Evolutionary conservation across 2,113 vertebrate genomes (phyloP), one percentile per base, ranked within the genome.

Genomic region (Caracal caracal): DNA sequence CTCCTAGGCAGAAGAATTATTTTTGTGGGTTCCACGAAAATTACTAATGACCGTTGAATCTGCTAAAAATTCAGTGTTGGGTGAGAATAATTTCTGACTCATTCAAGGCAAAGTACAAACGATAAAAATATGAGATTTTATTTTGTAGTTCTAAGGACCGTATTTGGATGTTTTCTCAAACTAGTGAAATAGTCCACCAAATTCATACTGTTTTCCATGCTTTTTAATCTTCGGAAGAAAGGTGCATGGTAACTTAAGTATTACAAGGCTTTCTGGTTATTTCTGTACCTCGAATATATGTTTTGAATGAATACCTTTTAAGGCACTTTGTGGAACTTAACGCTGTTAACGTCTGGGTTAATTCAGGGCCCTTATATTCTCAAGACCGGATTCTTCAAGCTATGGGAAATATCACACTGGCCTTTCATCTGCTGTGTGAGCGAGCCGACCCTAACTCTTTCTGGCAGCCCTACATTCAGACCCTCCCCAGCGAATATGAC

Each of bases 371-470:
- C 37, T 98, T 99, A 47, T 99, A 99, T 97, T 98, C 99, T 97
- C 99, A 99, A 99, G 99, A 99, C 97, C 98, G 99, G 88, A 99
- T 99, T 98, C 98, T 99, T 37, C 99, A 99, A 98, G 99, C 99
- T 66, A 99, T 99, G 99, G 99, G 99, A 30, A 99, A 99, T 65
- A 99, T 99, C 96, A 99, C 99, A 0, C 97, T 99, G 98, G 99
- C 99, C 66, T 99, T 99, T 26, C 99, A 99, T 97, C 99, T 99
- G 97, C 99, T 99, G 95, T 99, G 99, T 73, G 99, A 99, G 96
- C 98, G 99, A 37, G 99, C 99, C 73, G 98, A 98, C 97, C 99
- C 99, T 0, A 98, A 95, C 89, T 99, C 99, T 3, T 98, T 99
- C 98, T 99, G 99, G 99, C 98, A 99, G 95, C 99, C 99, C 28